These are phyloP conservation scores for Propithecus deckenii DNA, from an alignment of 2,797 vertebrate genomes.

Conservation along the genomic window DNA sequence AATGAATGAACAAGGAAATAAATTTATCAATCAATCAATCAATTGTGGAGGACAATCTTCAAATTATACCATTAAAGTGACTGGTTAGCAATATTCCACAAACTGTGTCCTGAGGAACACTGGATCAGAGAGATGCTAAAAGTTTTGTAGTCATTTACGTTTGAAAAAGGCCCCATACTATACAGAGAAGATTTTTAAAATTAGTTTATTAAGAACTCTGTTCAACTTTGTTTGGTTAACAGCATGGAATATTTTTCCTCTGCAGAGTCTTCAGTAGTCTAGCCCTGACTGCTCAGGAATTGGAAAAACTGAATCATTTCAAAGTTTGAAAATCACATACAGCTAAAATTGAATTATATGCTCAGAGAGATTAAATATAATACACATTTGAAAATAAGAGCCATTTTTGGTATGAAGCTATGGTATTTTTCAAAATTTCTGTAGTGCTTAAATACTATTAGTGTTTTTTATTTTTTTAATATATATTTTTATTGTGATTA, in stretches of 20 bases:
- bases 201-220: not conserved
- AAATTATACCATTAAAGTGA: not conserved
- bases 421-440: not conserved
- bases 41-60: not conserved
- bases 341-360: not conserved
- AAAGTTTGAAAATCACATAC: constrained; percentile 6
- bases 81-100: not conserved
- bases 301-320: not conserved
- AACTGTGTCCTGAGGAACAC: not conserved
- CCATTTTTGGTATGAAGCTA: not conserved
- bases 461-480: not conserved
- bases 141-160: not conserved
- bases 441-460: not conserved
- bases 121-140: not conserved
- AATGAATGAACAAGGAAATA: not conserved
- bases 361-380: not conserved
- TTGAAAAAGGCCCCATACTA: not conserved
- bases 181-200: not conserved
- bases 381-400: not conserved
- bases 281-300: not conserved
- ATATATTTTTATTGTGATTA: not conserved
- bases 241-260: not conserved
- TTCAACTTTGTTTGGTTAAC: constrained; percentile 10
- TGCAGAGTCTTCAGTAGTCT: not conserved
- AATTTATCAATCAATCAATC: not conserved